Evolutionary conservation across 2,113 vertebrate species (phyloP), one percentile per base, ranked within the genome.

Genomic region (Camarhynchus parvulus): DNA sequence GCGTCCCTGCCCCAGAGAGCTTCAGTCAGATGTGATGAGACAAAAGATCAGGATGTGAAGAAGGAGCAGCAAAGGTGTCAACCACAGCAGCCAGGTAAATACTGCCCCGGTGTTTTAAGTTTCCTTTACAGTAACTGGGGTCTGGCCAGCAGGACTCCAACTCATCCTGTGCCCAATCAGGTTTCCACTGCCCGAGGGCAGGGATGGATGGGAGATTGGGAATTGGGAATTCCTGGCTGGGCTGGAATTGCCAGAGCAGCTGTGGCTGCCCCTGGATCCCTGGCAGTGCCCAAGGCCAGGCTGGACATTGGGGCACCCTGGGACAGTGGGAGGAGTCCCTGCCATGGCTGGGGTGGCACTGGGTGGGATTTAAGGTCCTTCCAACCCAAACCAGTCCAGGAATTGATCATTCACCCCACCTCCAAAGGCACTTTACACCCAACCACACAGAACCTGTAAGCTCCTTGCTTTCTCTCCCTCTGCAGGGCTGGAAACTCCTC

Each of bases 301-400:
- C 0, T 90, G 87, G 69, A 46, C 47, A 37, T 0, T 35, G 31
- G 56, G 25, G 9, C 75, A 63, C 4, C 33, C 69, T 53, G 47
- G 49, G 11, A 2, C 20, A 24, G 37, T 37, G 58, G 73, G 21
- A 90, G 33, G 33, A 7, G 81, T 72, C 66, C 58, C 80, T 77
- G 72, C 22, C 41, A 6, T 11, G 47, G n/a, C 53, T 18, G 28
- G 46, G 28, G 2, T 21, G 73, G 63, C 3, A 5, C 15, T 12
- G 86, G 42, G 0, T 6, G 68, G 33, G 31, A 0, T 67, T 11
- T 46, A 0, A 59, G 49, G 24, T 46, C 24, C 56, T 21, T 16
- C 37, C 37, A 0, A 42, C 13, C 33, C 58, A 58, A 39, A 30
- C 19, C 31, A 28, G 17, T 7, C 19, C 14, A 10, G 8, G 16